These are phyloP conservation scores for Pseudoips prasinana DNA, from an alignment of 2,888 invertebrate species.

Conservation along the genomic window DNA sequence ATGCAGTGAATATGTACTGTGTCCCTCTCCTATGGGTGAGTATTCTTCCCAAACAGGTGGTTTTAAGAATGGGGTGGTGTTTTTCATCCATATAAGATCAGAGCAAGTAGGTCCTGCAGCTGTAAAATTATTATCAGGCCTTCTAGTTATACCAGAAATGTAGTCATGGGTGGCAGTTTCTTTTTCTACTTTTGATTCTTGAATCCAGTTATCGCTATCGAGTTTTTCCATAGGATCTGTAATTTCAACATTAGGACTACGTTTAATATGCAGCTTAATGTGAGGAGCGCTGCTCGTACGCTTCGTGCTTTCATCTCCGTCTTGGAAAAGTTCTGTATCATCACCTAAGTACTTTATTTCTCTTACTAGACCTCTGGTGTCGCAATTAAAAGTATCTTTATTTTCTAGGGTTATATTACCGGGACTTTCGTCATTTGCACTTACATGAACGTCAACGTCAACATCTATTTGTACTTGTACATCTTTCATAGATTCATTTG, in stretches of 20 bases:
- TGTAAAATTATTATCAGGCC: neutral
- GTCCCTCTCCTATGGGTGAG: constrained; percentile 38
- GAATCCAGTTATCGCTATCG: constrained; percentile 43
- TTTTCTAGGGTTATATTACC: constrained; percentile 24
- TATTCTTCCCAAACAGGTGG: constrained; percentile 50
- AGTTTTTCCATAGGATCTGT: constrained; percentile 42
- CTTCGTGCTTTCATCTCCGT: constrained; percentile 21
- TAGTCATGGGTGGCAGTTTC: constrained; percentile 26
- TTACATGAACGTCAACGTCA: constrained; percentile 38
- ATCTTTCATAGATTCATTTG: no score
- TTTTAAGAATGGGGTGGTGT: constrained; percentile 43
- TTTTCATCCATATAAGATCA: constrained; percentile 37
- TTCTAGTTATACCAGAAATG: constrained; percentile 11
- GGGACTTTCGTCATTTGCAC: constrained; percentile 14
- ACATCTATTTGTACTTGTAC: constrained; percentile 34
- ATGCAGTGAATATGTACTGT: constrained; percentile 39
- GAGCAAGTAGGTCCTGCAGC: constrained; percentile 5
- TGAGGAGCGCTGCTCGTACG: neutral
- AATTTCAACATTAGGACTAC: constrained; percentile 15
- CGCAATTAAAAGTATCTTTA: no score
- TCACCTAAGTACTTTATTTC: constrained; percentile 4
- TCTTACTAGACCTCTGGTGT: constrained; percentile 5
- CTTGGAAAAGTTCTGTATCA: constrained; percentile 5
- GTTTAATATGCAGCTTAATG: neutral
- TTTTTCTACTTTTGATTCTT: constrained; percentile 25